phyloP scores from a whole-genome alignment of 2,113 vertebrate species.

The Orientallactaga bullata region DNA sequence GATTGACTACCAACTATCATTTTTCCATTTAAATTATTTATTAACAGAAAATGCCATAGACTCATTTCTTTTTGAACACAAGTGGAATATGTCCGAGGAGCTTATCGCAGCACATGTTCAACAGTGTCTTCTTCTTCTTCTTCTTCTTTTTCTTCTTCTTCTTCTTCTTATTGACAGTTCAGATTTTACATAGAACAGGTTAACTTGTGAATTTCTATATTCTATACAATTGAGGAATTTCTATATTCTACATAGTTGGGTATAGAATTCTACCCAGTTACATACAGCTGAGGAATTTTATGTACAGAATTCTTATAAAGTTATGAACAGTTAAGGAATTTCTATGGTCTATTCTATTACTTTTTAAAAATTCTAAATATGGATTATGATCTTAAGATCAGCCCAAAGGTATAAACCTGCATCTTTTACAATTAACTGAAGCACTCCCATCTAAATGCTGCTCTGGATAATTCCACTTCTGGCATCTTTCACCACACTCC shows the following conservation, averaged over 20 bases:
- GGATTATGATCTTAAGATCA: not conserved
- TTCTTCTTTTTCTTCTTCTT: too few species aligned
- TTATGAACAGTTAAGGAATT: not conserved
- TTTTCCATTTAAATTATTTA: too few species aligned
- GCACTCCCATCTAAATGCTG: not conserved
- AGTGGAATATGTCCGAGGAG: slow-evolving; percentile 13
- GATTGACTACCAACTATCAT: too few species aligned
- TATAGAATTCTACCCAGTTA: not conserved
- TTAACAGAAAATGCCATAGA: too few species aligned
- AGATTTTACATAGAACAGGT: slow-evolving; percentile 7
- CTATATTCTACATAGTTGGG: too few species aligned
- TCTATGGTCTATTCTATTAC: not conserved
- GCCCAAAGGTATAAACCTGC: not conserved
- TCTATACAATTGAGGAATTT: too few species aligned
- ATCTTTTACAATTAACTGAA: not conserved
- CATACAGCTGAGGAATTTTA: not conserved
- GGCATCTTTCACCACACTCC: not conserved
- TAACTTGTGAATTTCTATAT: not conserved
- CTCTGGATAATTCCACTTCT: slow-evolving; percentile 13
- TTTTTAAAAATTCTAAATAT: not conserved
- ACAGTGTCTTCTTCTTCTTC: too few species aligned
- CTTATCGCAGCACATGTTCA: slow-evolving; percentile 17
- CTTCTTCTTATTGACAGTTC: too few species aligned
- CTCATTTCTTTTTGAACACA: too few species aligned
- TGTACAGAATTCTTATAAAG: not conserved